Percentiles rank a stretch among this genome's conserved stretches.
Conservation (phyloP, 1,140 invertebrate species). For the Acromyrmex heyeri region DNA sequence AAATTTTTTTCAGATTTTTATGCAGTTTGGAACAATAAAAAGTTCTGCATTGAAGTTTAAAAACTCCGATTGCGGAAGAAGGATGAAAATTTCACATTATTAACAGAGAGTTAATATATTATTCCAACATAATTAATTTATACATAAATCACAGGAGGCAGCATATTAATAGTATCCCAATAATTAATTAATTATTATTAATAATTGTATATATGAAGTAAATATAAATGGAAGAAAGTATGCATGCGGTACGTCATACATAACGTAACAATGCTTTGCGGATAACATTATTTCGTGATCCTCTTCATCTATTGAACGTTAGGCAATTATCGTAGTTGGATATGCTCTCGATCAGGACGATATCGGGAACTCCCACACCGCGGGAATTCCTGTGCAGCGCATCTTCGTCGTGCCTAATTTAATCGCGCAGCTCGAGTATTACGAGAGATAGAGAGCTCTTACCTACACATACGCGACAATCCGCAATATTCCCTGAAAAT, state of each 20-base stretch:
- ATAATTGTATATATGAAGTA: not conserved
- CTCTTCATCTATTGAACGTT: slow-evolving; percentile 27
- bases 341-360: slow-evolving; percentile 25
- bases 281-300: slow-evolving; percentile 26
- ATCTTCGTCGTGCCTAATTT: slow-evolving; percentile 56
- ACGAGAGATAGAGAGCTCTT: slow-evolving; percentile 15
- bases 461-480: not conserved
- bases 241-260: not conserved
- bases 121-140: not conserved
- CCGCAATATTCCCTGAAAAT: not conserved
- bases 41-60: no score
- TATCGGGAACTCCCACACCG: not conserved
- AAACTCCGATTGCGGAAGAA: no score
- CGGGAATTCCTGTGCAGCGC: slow-evolving; percentile 42
- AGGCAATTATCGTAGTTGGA: slow-evolving; percentile 29
- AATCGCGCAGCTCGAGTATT: slow-evolving; percentile 48
- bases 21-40: no score
- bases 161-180: not conserved
- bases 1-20: no score
- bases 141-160: not conserved
- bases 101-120: not conserved
- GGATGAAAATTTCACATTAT: no score
- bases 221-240: not conserved
- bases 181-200: not conserved
- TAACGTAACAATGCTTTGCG: slow-evolving; percentile 8